Evolutionary conservation across 2,888 invertebrate genomes (phyloP).

Genomic region (Peribatodes rhomboidaria): DNA sequence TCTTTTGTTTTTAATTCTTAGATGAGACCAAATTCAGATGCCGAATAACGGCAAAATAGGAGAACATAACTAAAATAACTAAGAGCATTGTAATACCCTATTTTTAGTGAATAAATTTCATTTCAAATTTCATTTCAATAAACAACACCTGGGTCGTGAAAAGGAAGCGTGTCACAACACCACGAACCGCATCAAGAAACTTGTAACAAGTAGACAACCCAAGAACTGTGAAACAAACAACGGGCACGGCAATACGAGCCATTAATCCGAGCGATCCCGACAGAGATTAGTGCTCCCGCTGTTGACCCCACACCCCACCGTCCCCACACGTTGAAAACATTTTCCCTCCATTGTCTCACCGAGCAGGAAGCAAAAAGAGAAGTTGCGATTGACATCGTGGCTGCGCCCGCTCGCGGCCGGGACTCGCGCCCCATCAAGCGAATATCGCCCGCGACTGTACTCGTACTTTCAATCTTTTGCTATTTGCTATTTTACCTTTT

Average conservation of each 20-base stretch:
- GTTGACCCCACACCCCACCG: conserved; percentile 72
- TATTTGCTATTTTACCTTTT: conserved; percentile 66
- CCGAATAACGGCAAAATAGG: too few relatives aligned
- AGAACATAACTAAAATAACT: too few relatives aligned
- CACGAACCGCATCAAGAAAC: conserved; percentile 66
- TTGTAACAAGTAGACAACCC: conserved; percentile 70
- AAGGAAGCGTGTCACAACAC: conserved; percentile 53
- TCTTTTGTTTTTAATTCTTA: too few relatives aligned
- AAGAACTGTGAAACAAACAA: conserved; percentile 78
- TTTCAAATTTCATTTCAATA: too few relatives aligned
- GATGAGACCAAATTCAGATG: too few relatives aligned
- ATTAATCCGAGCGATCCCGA: conserved; percentile 82
- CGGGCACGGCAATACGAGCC: conserved; percentile 81
- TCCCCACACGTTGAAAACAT: conserved; percentile 78
- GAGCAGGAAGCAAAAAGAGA: conserved; percentile 76
- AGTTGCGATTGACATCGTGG: conserved; percentile 78
- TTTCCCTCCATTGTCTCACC: conserved; percentile 81
- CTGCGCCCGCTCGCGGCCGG: conserved; percentile 48
- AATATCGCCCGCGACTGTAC: conserved; percentile 42
- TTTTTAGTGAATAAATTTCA: too few relatives aligned
- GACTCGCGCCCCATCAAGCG: conserved; percentile 35
- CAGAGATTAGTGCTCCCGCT: conserved; percentile 81
- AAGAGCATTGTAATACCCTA: too few relatives aligned
- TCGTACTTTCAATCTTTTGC: conserved; percentile 53
- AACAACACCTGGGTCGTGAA: conserved; percentile 33